These are phyloP conservation scores for Panorpa germanica DNA, from an alignment of 2,888 invertebrate genomes.

Conservation along the genomic window DNA sequence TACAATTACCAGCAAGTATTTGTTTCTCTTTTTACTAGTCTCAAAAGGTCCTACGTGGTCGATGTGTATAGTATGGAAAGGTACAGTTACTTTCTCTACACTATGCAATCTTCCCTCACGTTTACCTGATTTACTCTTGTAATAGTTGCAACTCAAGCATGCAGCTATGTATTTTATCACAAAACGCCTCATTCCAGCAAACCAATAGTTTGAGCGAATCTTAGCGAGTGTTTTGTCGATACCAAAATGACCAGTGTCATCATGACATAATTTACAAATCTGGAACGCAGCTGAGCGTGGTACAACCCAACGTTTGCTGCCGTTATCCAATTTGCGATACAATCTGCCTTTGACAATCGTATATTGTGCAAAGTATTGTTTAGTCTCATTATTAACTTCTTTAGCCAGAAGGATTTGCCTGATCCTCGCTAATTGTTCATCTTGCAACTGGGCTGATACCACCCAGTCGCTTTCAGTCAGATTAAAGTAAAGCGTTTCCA, in stretches of 20 bases:
- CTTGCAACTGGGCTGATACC: slow-evolving; percentile 13
- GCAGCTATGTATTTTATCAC: slow-evolving; percentile 20
- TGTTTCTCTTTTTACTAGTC: slow-evolving; percentile 17
- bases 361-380: too few relatives aligned
- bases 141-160: slow-evolving; percentile 20
- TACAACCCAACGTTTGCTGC: too few relatives aligned
- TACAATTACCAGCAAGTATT: slow-evolving; percentile 18
- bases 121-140: slow-evolving; percentile 16
- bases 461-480: slow-evolving; percentile 14
- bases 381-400: too few relatives aligned
- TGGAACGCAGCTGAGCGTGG: too few relatives aligned
- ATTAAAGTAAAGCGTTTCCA: slow-evolving; percentile 8
- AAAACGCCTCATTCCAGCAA: slow-evolving; percentile 19
- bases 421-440: slow-evolving; percentile 12
- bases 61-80: slow-evolving; percentile 22
- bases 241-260: slow-evolving; percentile 12
- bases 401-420: slow-evolving; percentile 11
- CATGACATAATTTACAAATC: slow-evolving; percentile 13
- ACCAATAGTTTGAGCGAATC: slow-evolving; percentile 20
- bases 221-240: slow-evolving; percentile 14
- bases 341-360: too few relatives aligned
- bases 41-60: slow-evolving; percentile 23
- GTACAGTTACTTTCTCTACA: slow-evolving; percentile 19
- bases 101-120: slow-evolving; percentile 19
- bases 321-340: too few relatives aligned